Evolutionary conservation across 2,113 vertebrate genomes (phyloP).

Genomic region (Ondatra zibethicus): DNA sequence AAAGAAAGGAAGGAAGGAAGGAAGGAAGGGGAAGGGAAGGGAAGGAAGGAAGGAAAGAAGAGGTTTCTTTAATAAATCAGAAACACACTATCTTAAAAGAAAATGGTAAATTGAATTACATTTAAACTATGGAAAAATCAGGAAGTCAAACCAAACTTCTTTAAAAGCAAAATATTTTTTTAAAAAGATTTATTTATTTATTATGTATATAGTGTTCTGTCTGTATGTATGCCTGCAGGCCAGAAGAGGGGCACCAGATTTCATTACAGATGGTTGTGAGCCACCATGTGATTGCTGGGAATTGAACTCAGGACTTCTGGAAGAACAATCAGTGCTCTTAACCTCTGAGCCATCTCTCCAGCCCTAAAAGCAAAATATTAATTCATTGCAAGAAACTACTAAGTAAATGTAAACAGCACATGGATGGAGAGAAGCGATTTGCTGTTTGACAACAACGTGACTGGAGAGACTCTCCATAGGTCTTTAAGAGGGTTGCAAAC

Average conservation of each 20-base stretch:
- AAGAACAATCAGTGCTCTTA: too few relatives aligned
- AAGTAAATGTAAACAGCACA: background rate
- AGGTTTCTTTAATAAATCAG: background rate
- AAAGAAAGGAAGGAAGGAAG: too few relatives aligned
- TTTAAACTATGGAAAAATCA: background rate
- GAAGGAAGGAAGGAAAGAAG: background rate
- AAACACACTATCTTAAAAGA: background rate
- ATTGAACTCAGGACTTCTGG: too few relatives aligned
- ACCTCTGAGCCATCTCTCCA: too few relatives aligned
- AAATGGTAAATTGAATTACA: background rate
- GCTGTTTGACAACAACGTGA: background rate
- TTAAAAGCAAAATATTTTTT: conserved; percentile 30
- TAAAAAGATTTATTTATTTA: too few relatives aligned
- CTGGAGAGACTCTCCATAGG: background rate
- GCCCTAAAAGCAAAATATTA: conserved; percentile 6
- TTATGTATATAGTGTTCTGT: too few relatives aligned
- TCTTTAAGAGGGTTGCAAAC: background rate
- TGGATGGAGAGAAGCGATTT: background rate
- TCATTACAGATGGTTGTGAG: too few relatives aligned
- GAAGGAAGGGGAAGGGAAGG: too few relatives aligned
- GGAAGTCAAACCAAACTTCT: background rate
- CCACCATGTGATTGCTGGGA: too few relatives aligned
- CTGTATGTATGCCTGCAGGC: too few relatives aligned
- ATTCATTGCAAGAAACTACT: background rate
- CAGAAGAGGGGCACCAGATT: too few relatives aligned